These are phyloP conservation scores for Plagiodera versicolora DNA, from an alignment of 2,888 invertebrate species.

Conservation along the genomic window DNA sequence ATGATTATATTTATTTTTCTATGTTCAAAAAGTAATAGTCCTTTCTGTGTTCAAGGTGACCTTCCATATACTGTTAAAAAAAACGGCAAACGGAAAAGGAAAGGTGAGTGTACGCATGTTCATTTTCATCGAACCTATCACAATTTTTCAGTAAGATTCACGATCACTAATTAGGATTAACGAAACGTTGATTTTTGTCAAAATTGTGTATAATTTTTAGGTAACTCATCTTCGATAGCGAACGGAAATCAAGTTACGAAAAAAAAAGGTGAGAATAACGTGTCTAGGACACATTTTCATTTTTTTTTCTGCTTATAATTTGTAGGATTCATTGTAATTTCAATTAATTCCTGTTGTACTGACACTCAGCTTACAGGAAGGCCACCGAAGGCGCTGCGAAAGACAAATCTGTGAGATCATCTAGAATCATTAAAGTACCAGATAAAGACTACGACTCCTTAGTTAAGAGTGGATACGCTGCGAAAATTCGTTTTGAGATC, in stretches of 20 bases:
- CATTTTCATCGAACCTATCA: too few species aligned
- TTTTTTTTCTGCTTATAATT: too few species aligned
- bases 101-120: constrained; percentile 7
- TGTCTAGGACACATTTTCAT: too few species aligned
- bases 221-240: not conserved
- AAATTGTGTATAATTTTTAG: constrained; percentile 1
- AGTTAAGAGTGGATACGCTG: constrained; percentile 13
- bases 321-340: too few species aligned
- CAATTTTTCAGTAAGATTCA: too few species aligned
- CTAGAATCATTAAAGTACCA: constrained; percentile 9
- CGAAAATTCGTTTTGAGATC: not conserved
- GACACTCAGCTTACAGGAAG: constrained; percentile 15
- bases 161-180: too few species aligned
- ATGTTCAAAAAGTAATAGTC: constrained; percentile 12
- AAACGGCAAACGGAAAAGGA: constrained; percentile 21
- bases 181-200: too few species aligned
- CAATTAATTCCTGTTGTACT: constrained; percentile 2
- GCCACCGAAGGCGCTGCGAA: constrained; percentile 6
- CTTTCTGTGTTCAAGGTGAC: constrained; percentile 22
- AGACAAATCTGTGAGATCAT: constrained; percentile 5
- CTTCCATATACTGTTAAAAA: constrained; percentile 21
- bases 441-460: constrained; percentile 17
- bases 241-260: not conserved
- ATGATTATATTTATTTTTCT: not conserved
- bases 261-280: not conserved